These are phyloP conservation scores for Trogon melanurus DNA, from an alignment of 2,113 vertebrate species.

Conservation along the genomic window DNA sequence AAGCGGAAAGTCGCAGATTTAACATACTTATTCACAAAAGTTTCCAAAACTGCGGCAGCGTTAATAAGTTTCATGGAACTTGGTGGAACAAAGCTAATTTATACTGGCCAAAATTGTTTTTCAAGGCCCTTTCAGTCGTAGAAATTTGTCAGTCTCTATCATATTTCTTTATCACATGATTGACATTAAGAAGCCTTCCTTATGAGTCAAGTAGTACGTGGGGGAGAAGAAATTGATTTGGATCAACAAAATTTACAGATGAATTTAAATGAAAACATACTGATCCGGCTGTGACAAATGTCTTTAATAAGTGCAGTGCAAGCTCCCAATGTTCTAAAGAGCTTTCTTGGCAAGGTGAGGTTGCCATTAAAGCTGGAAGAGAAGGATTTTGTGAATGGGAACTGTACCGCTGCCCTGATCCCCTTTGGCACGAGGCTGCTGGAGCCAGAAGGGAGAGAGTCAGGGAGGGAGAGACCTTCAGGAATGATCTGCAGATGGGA, in stretches of 20 bases:
- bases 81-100: not conserved
- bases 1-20: not conserved
- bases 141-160: not conserved
- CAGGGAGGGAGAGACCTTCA: not conserved
- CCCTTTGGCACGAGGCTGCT: not conserved
- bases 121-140: not conserved
- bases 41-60: not conserved
- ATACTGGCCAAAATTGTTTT: not conserved
- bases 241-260: not conserved
- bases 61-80: not conserved
- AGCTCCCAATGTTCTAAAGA: constrained; percentile 9
- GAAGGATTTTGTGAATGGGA: constrained; percentile 55
- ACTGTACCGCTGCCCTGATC: not conserved
- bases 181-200: not conserved
- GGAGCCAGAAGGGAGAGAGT: not conserved
- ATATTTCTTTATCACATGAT: not conserved
- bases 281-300: not conserved
- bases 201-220: not conserved
- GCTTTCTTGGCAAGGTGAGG: constrained; percentile 57
- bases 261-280: not conserved
- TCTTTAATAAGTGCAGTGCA: not conserved
- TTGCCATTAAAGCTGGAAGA: constrained; percentile 13
- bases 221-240: not conserved
- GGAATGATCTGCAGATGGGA: constrained; percentile 1
- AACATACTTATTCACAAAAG: not conserved